Conservation (phyloP, 1,140 invertebrate species). For the Glossosoma conforme region DNA sequence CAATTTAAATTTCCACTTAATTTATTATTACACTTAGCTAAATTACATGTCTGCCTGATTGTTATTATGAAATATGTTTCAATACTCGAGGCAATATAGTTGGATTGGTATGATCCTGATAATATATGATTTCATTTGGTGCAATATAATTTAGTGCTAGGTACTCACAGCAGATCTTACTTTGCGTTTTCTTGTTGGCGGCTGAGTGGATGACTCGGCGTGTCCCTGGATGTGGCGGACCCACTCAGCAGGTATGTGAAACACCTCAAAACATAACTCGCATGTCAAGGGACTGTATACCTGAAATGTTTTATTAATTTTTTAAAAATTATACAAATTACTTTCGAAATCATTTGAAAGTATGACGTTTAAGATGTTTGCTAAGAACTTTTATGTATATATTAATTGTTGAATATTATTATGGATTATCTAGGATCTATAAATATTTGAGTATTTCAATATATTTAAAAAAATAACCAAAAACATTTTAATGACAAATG, state of each 20-base stretch:
- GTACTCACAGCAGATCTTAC: slow-evolving; percentile 46
- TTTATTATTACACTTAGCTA: no score
- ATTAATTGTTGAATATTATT: no score
- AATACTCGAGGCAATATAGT: no score
- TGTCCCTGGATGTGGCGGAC: slow-evolving; percentile 75
- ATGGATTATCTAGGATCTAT: no score
- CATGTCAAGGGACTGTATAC: slow-evolving; percentile 70
- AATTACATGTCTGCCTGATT: no score
- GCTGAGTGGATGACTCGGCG: slow-evolving; percentile 46
- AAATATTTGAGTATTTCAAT: no score
- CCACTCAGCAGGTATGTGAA: slow-evolving; percentile 74
- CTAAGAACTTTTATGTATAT: neutral
- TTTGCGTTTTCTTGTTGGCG: slow-evolving; percentile 44
- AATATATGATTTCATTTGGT: no score
- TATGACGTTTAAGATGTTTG: neutral
- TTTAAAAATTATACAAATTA: neutral
- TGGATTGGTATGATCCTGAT: no score
- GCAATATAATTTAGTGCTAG: no score
- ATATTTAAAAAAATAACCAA: no score
- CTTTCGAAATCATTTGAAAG: neutral
- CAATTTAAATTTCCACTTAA: no score
- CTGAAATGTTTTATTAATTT: slow-evolving; percentile 31
- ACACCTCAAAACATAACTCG: slow-evolving; percentile 78
- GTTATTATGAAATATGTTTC: no score
- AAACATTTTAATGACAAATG: neutral